Base-by-base conservation (phyloP, 1,140 invertebrate genomes). In the Phymastichus coffea region DNA sequence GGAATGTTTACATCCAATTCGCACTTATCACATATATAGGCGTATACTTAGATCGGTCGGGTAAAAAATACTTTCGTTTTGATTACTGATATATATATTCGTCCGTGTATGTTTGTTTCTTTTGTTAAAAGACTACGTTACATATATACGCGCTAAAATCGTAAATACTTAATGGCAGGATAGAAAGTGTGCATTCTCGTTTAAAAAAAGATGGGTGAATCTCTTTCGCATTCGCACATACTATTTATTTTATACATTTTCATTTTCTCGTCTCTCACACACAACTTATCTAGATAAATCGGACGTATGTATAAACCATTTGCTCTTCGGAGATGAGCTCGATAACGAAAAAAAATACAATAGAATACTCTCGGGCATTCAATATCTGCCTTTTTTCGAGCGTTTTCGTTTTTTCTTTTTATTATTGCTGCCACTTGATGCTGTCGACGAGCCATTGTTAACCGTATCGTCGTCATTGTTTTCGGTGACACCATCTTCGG, bases 321-420 rank as follows among this genome's bases (percentile, higher is more conserved):
- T n/a, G n/a, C n/a, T n/a, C n/a, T n/a, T n/a, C n/a, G n/a, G 40
- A 37, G 30, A 14, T 19, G 15, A 15, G 25, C 22, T 15, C 4
- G 25, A 19, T 28, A 38, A 40, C 26, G 44, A 57, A 48, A 57
- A 57, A 51, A 51, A 59, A 52, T 23, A 46, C 22, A 25, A 14
- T 23, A 8, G 23, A 59, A 52, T 59, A 46, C 57, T 53, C 57
- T 46, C 53, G 40, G 41, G 33, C 1, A 8, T 38, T 73, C 56
- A 77, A 53, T 79, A 76, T 15, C 78, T 75, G 54, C 77, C 70
- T 55, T 74, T 77, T 26, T 77, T 79, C 52, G 74, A 75, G 54
- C 71, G 71, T 63, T 79, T 80, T 47, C 75, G 75, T 73, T 80
- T 79, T 43, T 82, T 80, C 48, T 77, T 76, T 58, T 80, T 78